Base-by-base conservation (phyloP, 2,888 invertebrate genomes). In the Axea sp. region DNA sequence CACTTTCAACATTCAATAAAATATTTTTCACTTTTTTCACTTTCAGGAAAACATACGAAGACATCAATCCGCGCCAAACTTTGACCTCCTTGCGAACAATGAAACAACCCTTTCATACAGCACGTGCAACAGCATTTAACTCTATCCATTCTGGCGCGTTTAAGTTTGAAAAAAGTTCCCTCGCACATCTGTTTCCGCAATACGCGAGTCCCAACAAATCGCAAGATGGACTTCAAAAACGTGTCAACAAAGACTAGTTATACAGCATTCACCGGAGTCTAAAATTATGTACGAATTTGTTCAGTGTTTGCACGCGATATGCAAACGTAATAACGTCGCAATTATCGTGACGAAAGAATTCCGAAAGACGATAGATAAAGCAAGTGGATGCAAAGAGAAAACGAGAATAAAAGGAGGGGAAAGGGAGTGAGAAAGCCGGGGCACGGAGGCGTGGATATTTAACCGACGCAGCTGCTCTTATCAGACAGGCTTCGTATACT, bases 381-480 rank as follows among this genome's bases (percentile, higher is more conserved):
- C 12, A 19, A 28, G n/a, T 39, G 33, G 26, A 53, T 4, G 15
- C 0, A 37, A 30, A 11, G 22, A n/a, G n/a, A n/a, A 19, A 3
- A 19, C 4, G 15, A 7, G 33, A 33, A 43, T 22, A 28, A 31
- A 11, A 17, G 11, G 12, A 33, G 17, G 12, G 11, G 30, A 31
- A 4, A 12, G 5, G 6, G 24, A 28, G 35, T n/a, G 9, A 26
- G 24, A 17, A 22, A 1, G 41, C 4, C n/a, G 49, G 31, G 37
- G 39, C 37, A 12, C 22, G 33, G 15, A 65, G 55, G 47, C 55
- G 47, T 47, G 37, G 57, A 53, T 37, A 7, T 43, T 53, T 37
- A 35, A 43, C 64, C 41, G 41, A 28, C 30, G 51, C 62, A 64
- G 62, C 62, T 64, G 62, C 62, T 39, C 51, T 64, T 64, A 64